These are phyloP conservation scores for Atrina japonica DNA, from an alignment of 2,888 invertebrate species.

Conservation along the genomic window DNA sequence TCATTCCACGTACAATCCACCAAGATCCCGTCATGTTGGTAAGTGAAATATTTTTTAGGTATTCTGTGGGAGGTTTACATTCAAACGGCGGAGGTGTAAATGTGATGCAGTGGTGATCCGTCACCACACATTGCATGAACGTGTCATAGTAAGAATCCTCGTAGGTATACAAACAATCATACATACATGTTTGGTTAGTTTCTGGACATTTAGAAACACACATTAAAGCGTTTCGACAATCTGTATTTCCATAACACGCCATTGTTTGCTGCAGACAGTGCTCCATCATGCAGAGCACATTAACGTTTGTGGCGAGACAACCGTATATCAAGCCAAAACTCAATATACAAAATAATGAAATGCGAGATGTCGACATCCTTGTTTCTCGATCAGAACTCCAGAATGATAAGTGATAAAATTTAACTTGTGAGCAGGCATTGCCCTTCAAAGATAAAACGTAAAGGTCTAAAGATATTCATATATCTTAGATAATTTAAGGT, in stretches of 20 bases:
- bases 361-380: too few relatives aligned
- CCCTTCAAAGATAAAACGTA: too few relatives aligned
- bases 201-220: constrained; percentile 49
- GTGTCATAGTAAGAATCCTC: constrained; percentile 50
- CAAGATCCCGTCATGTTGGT: constrained; percentile 48
- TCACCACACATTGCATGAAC: constrained; percentile 57
- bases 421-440: too few relatives aligned
- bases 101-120: constrained; percentile 50
- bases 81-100: constrained; percentile 45
- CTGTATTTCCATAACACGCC: constrained; percentile 43
- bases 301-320: constrained; percentile 22
- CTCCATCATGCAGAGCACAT: constrained; percentile 52
- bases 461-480: too few relatives aligned
- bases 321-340: too few relatives aligned
- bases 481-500: too few relatives aligned
- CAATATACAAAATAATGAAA: too few relatives aligned
- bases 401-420: too few relatives aligned
- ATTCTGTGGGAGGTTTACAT: constrained; percentile 41
- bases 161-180: constrained; percentile 52
- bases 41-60: constrained; percentile 42
- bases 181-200: constrained; percentile 54
- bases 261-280: constrained; percentile 47
- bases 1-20: constrained; percentile 52
- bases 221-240: constrained; percentile 49
- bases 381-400: too few relatives aligned